Percentiles rank a stretch among this genome's conserved stretches.
phyloP scores from a whole-genome alignment of 1,140 invertebrate genomes.

The Chymomyza costata region DNA sequence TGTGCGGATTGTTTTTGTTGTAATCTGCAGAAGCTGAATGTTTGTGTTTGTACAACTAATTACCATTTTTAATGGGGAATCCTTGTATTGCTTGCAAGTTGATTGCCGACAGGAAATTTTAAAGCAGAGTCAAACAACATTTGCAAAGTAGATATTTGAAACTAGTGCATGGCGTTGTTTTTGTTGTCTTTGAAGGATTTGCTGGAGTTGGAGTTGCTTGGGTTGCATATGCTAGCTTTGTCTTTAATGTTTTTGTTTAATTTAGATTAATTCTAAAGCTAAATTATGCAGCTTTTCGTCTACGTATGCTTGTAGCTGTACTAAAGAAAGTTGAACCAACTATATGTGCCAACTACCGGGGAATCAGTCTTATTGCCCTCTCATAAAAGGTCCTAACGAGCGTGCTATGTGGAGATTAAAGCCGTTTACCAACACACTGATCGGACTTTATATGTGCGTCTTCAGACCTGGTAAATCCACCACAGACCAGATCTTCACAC shows the following conservation, averaged over 20 bases:
- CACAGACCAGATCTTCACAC: too few species aligned
- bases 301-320: too few species aligned
- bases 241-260: constrained; percentile 58
- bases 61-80: constrained; percentile 71
- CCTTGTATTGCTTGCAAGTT: constrained; percentile 69
- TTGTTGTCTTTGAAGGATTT: constrained; percentile 61
- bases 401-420: too few species aligned
- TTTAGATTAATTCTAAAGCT: constrained; percentile 57
- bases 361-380: too few species aligned
- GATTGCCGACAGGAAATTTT: constrained; percentile 22
- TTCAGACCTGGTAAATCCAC: too few species aligned
- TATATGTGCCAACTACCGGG: too few species aligned
- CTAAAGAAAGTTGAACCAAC: too few species aligned
- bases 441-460: too few species aligned
- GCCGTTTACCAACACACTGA: too few species aligned
- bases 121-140: constrained; percentile 2
- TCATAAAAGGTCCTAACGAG: too few species aligned
- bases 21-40: constrained; percentile 29
- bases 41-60: constrained; percentile 55
- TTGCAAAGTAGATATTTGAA: constrained; percentile 14
- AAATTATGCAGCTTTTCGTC: constrained; percentile 54
- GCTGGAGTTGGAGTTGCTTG: constrained; percentile 18
- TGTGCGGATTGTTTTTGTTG: constrained; percentile 10
- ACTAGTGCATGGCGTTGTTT: constrained; percentile 15
- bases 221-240: constrained; percentile 7